A percentile compares a stretch with the other conserved stretches of the same genome.
Conservation (phyloP, 2,113 vertebrate species). For the Nothocercus julius region DNA sequence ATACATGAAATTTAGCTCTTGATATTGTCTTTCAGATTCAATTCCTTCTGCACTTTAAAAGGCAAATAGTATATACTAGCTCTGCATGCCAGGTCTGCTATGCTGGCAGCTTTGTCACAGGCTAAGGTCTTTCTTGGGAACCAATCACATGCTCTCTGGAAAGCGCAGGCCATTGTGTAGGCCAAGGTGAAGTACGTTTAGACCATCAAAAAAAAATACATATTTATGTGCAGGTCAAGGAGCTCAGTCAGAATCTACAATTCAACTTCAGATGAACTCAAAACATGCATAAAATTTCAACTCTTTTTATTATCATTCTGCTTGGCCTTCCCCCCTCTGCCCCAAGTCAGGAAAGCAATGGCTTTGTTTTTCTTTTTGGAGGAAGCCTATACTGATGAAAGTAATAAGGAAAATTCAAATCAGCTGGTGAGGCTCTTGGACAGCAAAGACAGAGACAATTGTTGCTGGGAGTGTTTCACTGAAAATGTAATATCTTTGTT, state of each 20-base stretch:
- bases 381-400: background rate
- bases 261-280: background rate
- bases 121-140: background rate
- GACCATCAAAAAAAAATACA: background rate
- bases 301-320: background rate
- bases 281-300: background rate
- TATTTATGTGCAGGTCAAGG: background rate
- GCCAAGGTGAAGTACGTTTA: background rate
- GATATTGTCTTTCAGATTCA: background rate
- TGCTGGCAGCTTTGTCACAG: background rate
- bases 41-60: background rate
- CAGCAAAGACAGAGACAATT: background rate
- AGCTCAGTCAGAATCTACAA: background rate
- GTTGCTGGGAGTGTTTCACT: background rate
- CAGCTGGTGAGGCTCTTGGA: background rate
- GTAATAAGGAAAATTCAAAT: background rate
- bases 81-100: background rate
- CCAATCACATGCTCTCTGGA: background rate
- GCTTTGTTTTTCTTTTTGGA: background rate
- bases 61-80: background rate
- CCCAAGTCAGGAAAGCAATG: background rate
- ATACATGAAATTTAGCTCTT: background rate
- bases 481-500: background rate
- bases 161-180: background rate
- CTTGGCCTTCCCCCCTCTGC: background rate